Percentiles rank a stretch among this genome's conserved stretches.
Evolutionary conservation across 2,888 invertebrate species (phyloP).

Genomic region (Oasisia sp.): DNA sequence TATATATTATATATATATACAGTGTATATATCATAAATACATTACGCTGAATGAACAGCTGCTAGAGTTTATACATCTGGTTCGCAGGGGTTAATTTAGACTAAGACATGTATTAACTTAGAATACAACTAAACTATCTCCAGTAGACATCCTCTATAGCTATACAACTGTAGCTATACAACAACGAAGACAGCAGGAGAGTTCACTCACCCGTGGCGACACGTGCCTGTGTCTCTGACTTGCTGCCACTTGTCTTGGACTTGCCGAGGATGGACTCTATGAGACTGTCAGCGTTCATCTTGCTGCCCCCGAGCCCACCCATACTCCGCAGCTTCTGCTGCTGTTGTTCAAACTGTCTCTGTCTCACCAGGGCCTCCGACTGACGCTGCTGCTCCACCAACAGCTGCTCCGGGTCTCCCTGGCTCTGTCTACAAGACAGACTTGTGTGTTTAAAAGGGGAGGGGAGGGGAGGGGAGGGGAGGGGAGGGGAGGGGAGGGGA

Average conservation of each 20-base stretch:
- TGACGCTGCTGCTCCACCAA: conserved; percentile 34
- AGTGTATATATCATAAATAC: too few relatives aligned
- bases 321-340: conserved; percentile 53
- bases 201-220: background rate
- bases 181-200: background rate
- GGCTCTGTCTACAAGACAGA: conserved; percentile 10
- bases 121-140: too few relatives aligned
- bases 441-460: background rate
- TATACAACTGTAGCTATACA: too few relatives aligned
- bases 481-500: too few relatives aligned
- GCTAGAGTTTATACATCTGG: too few relatives aligned
- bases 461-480: too few relatives aligned
- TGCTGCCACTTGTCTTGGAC: conserved; percentile 34
- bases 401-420: conserved; percentile 26
- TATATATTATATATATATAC: too few relatives aligned
- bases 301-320: conserved; percentile 35
- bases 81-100: too few relatives aligned
- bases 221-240: background rate
- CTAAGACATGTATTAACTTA: too few relatives aligned
- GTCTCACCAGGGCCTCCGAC: conserved; percentile 36
- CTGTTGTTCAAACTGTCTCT: conserved; percentile 49
- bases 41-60: too few relatives aligned
- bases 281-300: conserved; percentile 54
- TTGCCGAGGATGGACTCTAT: conserved; percentile 59
- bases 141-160: too few relatives aligned